Evolutionary conservation across 1,140 invertebrate genomes (phyloP).

Genomic region (Anagrus nilaparvatae): DNA sequence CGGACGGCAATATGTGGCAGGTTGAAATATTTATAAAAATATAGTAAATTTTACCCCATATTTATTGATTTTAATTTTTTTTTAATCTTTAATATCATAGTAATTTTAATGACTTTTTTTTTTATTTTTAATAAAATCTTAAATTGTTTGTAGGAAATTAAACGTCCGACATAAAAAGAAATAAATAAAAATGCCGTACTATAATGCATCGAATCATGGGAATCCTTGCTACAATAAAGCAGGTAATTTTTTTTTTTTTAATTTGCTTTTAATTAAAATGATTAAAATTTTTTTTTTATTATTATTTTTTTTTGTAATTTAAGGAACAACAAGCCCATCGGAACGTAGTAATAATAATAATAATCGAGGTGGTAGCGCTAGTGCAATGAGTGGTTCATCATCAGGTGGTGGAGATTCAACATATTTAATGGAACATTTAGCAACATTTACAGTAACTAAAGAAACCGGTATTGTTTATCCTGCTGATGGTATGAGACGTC

Average conservation of each 20-base stretch:
- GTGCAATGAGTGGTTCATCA: constrained; percentile 27
- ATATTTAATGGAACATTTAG: constrained; percentile 92
- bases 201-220: constrained; percentile 9
- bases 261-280: constrained; percentile 3
- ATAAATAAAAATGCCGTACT: constrained; percentile 11
- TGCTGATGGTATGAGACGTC: constrained; percentile 88
- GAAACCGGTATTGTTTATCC: constrained; percentile 80
- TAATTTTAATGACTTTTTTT: too few species aligned
- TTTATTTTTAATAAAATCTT: not conserved
- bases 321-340: constrained; percentile 27
- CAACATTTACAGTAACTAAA: constrained; percentile 90
- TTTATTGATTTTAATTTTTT: too few species aligned
- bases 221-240: constrained; percentile 13
- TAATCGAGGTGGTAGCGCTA: constrained; percentile 14
- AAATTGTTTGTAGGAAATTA: not conserved
- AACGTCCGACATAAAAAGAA: not conserved
- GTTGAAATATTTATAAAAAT: too few species aligned
- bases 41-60: too few species aligned
- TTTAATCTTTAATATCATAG: too few species aligned
- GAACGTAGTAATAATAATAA: constrained; percentile 31
- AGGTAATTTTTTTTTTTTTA: constrained; percentile 4
- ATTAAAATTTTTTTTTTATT: constrained; percentile 1
- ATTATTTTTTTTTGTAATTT: constrained; percentile 20
- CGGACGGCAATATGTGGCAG: too few species aligned
- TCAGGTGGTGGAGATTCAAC: constrained; percentile 55